A percentile compares a stretch with the other conserved stretches of the same genome.
phyloP scores from a whole-genome alignment of 1,140 invertebrate genomes.

The Phymorhynchus buccinoides region DNA sequence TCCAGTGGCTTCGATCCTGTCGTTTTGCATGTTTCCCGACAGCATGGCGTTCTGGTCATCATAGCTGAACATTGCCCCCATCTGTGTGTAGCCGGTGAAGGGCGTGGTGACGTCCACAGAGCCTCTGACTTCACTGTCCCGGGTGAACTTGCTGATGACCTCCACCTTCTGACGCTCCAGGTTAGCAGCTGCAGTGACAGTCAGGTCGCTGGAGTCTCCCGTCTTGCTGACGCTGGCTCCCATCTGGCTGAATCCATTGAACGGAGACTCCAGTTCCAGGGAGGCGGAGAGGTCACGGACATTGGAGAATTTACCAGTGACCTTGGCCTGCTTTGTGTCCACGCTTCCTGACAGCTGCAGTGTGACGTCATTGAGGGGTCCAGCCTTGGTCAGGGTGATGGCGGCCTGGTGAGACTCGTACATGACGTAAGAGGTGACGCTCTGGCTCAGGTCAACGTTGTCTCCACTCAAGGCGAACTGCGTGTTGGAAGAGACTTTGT shows the following conservation, averaged over 20 bases:
- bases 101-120: constrained; percentile 11
- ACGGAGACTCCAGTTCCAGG: constrained; percentile 13
- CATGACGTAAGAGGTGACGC: not conserved
- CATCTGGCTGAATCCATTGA: constrained; percentile 20
- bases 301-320: not conserved
- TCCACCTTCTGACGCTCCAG: constrained; percentile 13
- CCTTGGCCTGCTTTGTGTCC: not conserved
- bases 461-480: not conserved
- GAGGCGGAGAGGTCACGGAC: not conserved
- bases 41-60: no score
- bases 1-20: not conserved
- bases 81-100: constrained; percentile 7
- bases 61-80: not conserved
- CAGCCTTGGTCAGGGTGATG: not conserved
- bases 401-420: not conserved
- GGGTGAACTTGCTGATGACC: not conserved
- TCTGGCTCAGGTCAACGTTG: constrained; percentile 10
- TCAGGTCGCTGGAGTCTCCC: constrained; percentile 1
- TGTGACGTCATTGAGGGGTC: constrained; percentile 8
- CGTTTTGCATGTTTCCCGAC: not conserved
- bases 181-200: constrained; percentile 5
- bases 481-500: constrained; percentile 18
- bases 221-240: not conserved
- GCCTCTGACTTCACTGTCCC: not conserved
- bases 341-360: constrained; percentile 6